Evolutionary conservation across 1,140 invertebrate species (phyloP), one percentile per base, ranked within the genome.

Genomic region (Pinna nobilis): DNA sequence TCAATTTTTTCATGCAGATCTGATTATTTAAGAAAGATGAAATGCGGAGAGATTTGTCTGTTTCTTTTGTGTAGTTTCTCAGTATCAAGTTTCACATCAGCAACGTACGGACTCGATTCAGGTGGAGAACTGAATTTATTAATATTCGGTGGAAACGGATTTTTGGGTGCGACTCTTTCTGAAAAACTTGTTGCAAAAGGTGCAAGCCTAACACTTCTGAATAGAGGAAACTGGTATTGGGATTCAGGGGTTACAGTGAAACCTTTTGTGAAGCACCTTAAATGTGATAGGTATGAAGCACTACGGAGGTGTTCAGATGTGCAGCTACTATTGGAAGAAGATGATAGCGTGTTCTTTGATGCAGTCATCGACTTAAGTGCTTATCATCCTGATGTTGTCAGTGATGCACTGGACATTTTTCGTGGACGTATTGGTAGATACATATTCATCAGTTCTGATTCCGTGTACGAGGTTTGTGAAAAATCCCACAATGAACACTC

Each of bases 151-250:
- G 90, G 90, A 33, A 91, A 91, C 79, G 90, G 90, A 13, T 90
- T 91, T 68, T 86, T 91, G 13, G 90, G 90, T 9, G 79, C 86
- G 9, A 82, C 83, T 35, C 85, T 86, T 20, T 86, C 88, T 0
- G 81, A 86, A 35, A 57, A 80, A 33, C 70, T 91, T 37, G 55
- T 90, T 4, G 53, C 76, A 18, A 74, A 75, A 11, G 82, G 76
- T n/a, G 77, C 84, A 39, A 69, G 66, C 18, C 71, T 90, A 0
- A 85, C 83, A 2, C 47, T 90, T 6, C 83, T 90, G 9, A 90
- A 88, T 73, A 78, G 90, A 6, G 90, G 90, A 0, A 90, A 90
- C 80, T 90, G 89, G 89, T 89, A 91, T 74, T 91, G 89, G 88
- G 90, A 91, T 78, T 84, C 86, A 6, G 78, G 70, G 0, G 74